Base-by-base conservation (phyloP, 2,797 vertebrate genomes). In the Buceros bicornis region DNA sequence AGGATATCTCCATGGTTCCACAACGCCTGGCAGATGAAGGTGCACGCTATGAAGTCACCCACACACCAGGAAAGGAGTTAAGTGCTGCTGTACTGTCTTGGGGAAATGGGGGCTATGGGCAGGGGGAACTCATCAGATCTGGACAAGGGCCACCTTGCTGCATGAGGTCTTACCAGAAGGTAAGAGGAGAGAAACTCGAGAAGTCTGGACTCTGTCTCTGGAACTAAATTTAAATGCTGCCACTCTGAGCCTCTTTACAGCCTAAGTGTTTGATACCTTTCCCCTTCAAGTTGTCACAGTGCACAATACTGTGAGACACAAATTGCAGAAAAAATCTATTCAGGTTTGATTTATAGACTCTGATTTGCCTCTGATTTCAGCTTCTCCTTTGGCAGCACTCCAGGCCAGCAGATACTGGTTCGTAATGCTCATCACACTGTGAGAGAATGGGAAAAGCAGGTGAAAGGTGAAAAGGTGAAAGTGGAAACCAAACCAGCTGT, bases 311-410 rank as follows among this genome's bases (percentile, higher is more conserved):
- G 17, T 20, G 26, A 64, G 65, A 71, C 18, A 73, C 5, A 74
- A 86, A 83, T 67, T 45, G 33, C 61, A 65, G 45, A 25, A 74
- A 67, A 87, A 83, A 58, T 71, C 42, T 76, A 3, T 45, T 64
- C 57, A 60, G 26, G 16, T 72, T 71, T 89, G 65, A 67, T 87
- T 90, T 72, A 43, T 57, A 74, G 42, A 18, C 22, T 79, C 61
- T 72, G 37, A 73, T 80, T 74, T 74, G 13, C 40, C 62, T 93
- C 67, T 62, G 61, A 64, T 71, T 89, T 93, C 69, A 76, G 26
- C 35, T 81, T 93, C 26, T 15, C 16, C 37, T 79, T 21, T 74
- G 62, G 51, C 72, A 83, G 48, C 20, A 29, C 48, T 42, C 57
- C 47, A 69, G 21, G 29, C 60, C n/a, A 16, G 50, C 67, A n/a